Evolutionary conservation across 2,797 vertebrate species (phyloP), one percentile per base, ranked within the genome.

Genomic region (Smutsia gigantea): DNA sequence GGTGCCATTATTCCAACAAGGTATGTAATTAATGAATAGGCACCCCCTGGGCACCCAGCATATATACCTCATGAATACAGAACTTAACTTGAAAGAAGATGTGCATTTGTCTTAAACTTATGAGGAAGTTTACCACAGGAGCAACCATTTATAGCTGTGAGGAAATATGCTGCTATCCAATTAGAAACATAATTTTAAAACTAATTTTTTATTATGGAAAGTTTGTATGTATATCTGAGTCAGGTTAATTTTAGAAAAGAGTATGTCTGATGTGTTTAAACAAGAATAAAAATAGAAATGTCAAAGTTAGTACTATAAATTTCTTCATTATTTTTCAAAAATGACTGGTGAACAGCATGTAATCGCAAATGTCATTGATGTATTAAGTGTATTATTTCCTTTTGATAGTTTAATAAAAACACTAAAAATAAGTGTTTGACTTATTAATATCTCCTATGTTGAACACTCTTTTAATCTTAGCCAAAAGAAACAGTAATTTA

Each of bases 351-450:
- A 95, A 81, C 31, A 57, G 27, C 94, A 46, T 69, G 5, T 81
- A 86, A 63, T 90, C 96, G 69, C 46, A 55, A 61, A 66, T 69
- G 59, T 37, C 61, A 49, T 53, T 77, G 68, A 93, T 81, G 19
- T 89, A 63, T 94, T 88, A 95, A 78, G 15, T 46, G 34, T 39
- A 84, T 93, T 97, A 61, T 17, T 2, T 90, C 46, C 53, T 78
- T 10, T 4, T 51, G 51, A 51, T 61, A 91, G 68, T 72, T 98
- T 94, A 95, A 66, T 68, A 91, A 95, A 95, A 95, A 79, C 4
- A 2, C n/a, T 97, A 95, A 95, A 83, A 95, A 27, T 79, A 96
- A 77, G 21, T n/a, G 59, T 90, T 97, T 93, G 75, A 79, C 77
- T 86, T 63, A 46, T 77, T 11, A 96, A 87, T 74, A 57, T 95